These are phyloP conservation scores for Dicycla oo DNA, from an alignment of 2,888 invertebrate genomes.

Conservation along the genomic window DNA sequence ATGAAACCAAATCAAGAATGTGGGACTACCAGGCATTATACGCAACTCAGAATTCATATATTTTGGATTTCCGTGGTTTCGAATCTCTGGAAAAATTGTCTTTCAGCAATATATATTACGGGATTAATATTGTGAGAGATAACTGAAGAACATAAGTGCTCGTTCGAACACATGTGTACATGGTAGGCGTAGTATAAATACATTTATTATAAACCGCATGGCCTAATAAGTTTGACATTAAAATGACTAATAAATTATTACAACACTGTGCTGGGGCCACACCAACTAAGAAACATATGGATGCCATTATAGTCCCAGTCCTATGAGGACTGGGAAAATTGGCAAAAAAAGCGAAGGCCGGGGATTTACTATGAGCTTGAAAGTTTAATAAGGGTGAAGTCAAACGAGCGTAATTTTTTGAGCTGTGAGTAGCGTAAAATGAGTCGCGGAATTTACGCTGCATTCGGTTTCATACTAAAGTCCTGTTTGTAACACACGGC, in stretches of 20 bases:
- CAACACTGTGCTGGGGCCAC: too few relatives aligned
- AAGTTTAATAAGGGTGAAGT: constrained; percentile 16
- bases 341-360: constrained; percentile 7
- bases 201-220: constrained; percentile 15
- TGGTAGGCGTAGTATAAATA: not conserved
- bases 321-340: constrained; percentile 30
- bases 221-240: constrained; percentile 32
- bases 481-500: too few relatives aligned
- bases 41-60: too few relatives aligned
- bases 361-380: not conserved
- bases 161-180: constrained; percentile 19
- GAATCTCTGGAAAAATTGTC: not conserved
- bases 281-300: constrained; percentile 36
- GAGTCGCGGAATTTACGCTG: too few relatives aligned
- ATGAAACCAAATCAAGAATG: not conserved
- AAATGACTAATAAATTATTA: constrained; percentile 46
- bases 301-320: constrained; percentile 14
- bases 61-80: not conserved
- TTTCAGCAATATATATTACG: constrained; percentile 14
- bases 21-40: not conserved
- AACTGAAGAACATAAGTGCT: constrained; percentile 15
- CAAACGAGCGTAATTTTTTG: too few relatives aligned
- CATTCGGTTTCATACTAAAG: too few relatives aligned
- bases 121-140: constrained; percentile 15
- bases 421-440: too few relatives aligned